Base-by-base conservation (phyloP, 1,140 invertebrate species). In the Euborellia annulipes region DNA sequence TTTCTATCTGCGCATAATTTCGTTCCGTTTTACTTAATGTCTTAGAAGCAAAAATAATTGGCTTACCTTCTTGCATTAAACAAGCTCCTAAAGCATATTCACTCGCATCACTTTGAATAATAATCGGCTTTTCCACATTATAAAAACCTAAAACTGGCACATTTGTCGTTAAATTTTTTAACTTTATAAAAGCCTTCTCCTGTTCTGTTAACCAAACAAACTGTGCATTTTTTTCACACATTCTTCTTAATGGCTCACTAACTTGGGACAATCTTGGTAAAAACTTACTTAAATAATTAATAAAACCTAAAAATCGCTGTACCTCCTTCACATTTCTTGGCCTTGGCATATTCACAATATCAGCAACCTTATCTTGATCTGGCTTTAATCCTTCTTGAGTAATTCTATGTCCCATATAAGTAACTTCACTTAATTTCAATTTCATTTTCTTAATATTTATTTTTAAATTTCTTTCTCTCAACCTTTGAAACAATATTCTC, bases 1-100 rank as follows among this genome's bases (percentile, higher is more conserved):
- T 68, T 49, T 70, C 65, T 18, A 66, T 68, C 43, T 63, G 58
- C 11, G 57, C 52, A 48, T 67, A 68, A n/a, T 53, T 51, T 45
- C 54, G 47, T 51, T 68, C 58, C 4, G 54, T 48, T 16, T 48
- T 7, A 4, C 49, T 58, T 2, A 69, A 46, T 6, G 52, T 48
- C 39, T 56, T 50, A 4, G 57, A 62, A 6, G 58, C 58, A 59
- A 61, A 69, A 11, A 56, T 54, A 4, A 66, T 50, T 18, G 56
- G 62, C n/a, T 51, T 43, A 13, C 51, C 44, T 41, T 61, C 52
- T 49, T 73, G 67, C 4, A 65, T 36, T 1, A 70, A 32, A 8
- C 62, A 57, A 20, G 58, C 59, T 3, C 63, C 65, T 17, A 70
- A 19, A 0, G 60, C 66, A 30, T 54, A 18, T 36, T 58, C 27